A percentile compares a stretch with the other conserved stretches of the same genome.
These are phyloP conservation scores for Camponotus fellah DNA, from an alignment of 2,888 invertebrate genomes.

Conservation along the genomic window DNA sequence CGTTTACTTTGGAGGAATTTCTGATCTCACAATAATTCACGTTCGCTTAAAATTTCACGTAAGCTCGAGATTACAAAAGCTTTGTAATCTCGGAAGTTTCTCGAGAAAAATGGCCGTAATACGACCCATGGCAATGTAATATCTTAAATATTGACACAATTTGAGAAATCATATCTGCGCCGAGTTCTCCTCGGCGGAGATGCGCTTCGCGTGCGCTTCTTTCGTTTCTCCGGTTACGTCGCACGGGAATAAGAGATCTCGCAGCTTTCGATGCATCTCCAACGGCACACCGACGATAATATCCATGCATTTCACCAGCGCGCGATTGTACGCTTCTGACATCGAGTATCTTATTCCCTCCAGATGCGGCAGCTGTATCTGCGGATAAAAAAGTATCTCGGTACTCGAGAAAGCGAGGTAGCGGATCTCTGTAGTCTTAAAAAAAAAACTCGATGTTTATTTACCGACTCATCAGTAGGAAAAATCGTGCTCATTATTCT, in stretches of 20 bases:
- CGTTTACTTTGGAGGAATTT: constrained; percentile 11
- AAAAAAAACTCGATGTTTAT: background rate
- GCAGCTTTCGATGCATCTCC: constrained; percentile 64
- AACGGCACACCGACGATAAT: constrained; percentile 68
- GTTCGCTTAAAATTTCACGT: background rate
- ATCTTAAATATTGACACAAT: constrained; percentile 30
- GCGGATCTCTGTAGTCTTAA: background rate
- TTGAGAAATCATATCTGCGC: background rate
- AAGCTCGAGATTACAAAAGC: background rate
- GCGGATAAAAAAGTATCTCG: background rate
- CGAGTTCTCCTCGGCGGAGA: background rate
- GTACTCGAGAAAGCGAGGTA: background rate
- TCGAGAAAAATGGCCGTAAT: background rate
- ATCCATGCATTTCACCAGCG: constrained; percentile 71
- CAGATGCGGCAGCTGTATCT: constrained; percentile 73
- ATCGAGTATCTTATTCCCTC: constrained; percentile 69
- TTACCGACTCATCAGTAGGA: constrained; percentile 51
- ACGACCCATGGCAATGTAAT: background rate
- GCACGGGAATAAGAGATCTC: constrained; percentile 61
- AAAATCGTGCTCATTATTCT: constrained; percentile 73
- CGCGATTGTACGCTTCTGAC: constrained; percentile 76
- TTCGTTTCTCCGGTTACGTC: constrained; percentile 12
- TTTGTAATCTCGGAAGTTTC: background rate
- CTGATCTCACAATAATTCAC: background rate
- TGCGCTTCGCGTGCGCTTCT: background rate